Evolutionary conservation across 2,113 vertebrate genomes (phyloP).

Genomic region (Ammodytes marinus): DNA sequence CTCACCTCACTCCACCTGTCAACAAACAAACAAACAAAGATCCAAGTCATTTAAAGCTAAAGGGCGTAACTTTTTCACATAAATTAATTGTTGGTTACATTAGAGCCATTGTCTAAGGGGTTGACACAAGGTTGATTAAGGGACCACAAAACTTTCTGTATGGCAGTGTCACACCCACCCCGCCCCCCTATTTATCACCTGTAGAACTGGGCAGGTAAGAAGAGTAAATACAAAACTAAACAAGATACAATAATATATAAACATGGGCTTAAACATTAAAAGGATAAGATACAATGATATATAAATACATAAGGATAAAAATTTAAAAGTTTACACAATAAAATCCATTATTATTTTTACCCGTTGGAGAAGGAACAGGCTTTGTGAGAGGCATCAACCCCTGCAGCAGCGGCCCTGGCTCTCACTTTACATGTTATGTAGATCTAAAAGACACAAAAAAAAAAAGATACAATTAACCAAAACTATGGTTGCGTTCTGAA

Average conservation of each 20-base stretch:
- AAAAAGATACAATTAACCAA: too few species aligned
- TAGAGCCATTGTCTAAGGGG: background rate
- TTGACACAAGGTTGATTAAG: too few species aligned
- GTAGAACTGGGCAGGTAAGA: too few species aligned
- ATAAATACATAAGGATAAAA: background rate
- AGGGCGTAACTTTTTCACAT: background rate
- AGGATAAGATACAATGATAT: background rate
- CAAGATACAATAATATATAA: too few species aligned
- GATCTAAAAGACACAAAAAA: slow-evolving; percentile 49
- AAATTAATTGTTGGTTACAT: too few species aligned
- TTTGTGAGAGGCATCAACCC: slow-evolving; percentile 51
- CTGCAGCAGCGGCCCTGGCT: slow-evolving; percentile 28
- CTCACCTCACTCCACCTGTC: slow-evolving; percentile 67
- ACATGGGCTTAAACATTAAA: background rate
- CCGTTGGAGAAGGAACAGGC: slow-evolving; percentile 74
- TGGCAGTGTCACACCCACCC: too few species aligned
- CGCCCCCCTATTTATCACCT: too few species aligned
- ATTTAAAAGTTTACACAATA: too few species aligned
- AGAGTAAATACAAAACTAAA: too few species aligned
- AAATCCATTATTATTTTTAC: slow-evolving; percentile 45
- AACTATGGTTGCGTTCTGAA: too few species aligned
- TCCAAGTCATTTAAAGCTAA: background rate
- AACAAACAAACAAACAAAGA: slow-evolving; percentile 15
- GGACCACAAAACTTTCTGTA: too few species aligned
- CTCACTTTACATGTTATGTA: slow-evolving; percentile 73